Evolutionary conservation across 2,113 vertebrate species (phyloP), one percentile per base, ranked within the genome.

Genomic region (Melospiza georgiana): DNA sequence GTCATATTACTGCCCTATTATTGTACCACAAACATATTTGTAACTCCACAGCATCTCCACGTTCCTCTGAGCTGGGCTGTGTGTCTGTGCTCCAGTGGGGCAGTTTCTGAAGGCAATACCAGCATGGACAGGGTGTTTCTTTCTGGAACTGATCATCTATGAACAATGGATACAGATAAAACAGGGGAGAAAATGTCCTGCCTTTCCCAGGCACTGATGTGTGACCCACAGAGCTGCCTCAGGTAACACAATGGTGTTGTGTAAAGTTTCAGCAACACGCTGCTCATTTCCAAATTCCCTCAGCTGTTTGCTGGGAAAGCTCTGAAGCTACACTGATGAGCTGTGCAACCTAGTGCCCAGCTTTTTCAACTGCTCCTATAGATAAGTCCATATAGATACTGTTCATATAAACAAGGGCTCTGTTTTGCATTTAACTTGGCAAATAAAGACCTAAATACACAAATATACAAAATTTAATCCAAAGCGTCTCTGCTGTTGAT

Each of bases 401-500:
- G 33, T 44, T 92, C 35, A 33, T 25, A 74, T 80, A 88, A 94
- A 92, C 51, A 75, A 68, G 28, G 30, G 27, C 31, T 71, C 25
- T 44, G 25, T 35, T 83, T 90, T 54, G 82, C 43, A 61, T 86
- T 95, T 59, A 68, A 72, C 25, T 68, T 62, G 65, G 54, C 77
- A 94, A 93, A 86, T 83, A 95, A 93, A 84, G 51, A 82, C 6
- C 51, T 91, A 85, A 95, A 85, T 27, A 84, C 8, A 81, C 72
- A 74, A 86, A 57, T 33, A 39, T 11, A 61, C 9, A 76, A 51
- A 69, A 89, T 58, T 84, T 67, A 84, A 96, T 86, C 92, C 79
- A 44, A 77, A 88, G 30, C 5, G 5, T 44, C 20, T 88, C 28
- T 72, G 57, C 41, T 84, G 44, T 78, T 93, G 3, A 51, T 90